Evolutionary conservation across 2,888 invertebrate species (phyloP), one percentile per base, ranked within the genome.

Genomic region (Reticulitermes lucifugus): DNA sequence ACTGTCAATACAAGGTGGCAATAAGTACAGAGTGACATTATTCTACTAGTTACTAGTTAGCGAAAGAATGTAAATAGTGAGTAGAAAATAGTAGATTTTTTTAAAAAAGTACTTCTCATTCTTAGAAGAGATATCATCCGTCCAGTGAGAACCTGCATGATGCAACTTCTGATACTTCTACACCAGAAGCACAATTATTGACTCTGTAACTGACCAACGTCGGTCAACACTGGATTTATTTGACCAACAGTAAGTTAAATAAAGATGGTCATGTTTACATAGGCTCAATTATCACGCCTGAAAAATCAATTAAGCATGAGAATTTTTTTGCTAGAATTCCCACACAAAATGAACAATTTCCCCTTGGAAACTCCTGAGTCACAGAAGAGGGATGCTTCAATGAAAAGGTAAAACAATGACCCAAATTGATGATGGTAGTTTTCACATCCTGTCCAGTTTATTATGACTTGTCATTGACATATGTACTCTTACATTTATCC

Each of bases 51-150:
- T 59, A 80, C 41, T 84, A 84, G 71, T 25, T 25, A 81, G 81
- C 80, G 84, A 84, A 55, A 84, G 79, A 83, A 70, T 84, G 79
- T 84, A 84, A 84, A 79, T 84, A 70, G 79, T 70, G 71, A 73
- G 70, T 84, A 84, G 84, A 84, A 84, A 84, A 84, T 84, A 84
- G 84, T 80, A 80, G 80, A 60, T 80, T 79, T 70, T 65, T 84
- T 71, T 51, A 60, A 79, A 79, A 84, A 80, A 41, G 35, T 80
- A 80, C 51, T 80, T 84, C 82, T 75, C 75, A 75, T 75, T 73
- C 73, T 83, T 83, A 83, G 75, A 83, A 83, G 83, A 80, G 80
- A 80, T 60, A 79, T 80, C 80, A 80, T 60, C 60, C 80, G 60
- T 80, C 80, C 80, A 80, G 80, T 59, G 60, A 80, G 55, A 80